A percentile compares a stretch with the other conserved stretches of the same genome.
These are phyloP conservation scores for Anodontia alba DNA, from an alignment of 2,888 invertebrate genomes.

Conservation along the genomic window DNA sequence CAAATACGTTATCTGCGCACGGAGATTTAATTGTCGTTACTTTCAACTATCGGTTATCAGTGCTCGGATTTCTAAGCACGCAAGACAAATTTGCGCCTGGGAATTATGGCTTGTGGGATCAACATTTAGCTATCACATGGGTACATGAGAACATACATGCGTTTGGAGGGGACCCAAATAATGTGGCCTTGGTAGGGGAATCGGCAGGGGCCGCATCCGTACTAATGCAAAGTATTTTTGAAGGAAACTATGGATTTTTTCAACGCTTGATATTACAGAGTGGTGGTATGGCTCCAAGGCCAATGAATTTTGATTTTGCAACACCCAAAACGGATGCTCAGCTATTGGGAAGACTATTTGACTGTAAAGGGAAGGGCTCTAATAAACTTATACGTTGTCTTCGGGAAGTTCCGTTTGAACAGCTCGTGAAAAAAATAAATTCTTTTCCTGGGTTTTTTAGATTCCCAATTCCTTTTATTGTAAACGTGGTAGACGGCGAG, in stretches of 20 bases:
- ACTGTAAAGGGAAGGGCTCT: neutral
- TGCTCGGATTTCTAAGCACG: neutral
- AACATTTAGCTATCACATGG: slow-evolving; percentile 1
- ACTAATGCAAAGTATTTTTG: neutral
- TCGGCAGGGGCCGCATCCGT: neutral
- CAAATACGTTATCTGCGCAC: neutral
- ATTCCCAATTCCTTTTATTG: slow-evolving; percentile 89
- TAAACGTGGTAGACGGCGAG: slow-evolving; percentile 90
- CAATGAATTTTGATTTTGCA: neutral
- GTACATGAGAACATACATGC: neutral
- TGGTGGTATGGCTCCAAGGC: neutral
- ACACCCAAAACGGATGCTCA: neutral
- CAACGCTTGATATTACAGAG: neutral
- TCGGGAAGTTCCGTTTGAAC: slow-evolving; percentile 25
- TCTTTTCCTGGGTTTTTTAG: slow-evolving; percentile 14
- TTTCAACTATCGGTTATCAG: neutral
- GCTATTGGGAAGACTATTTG: neutral
- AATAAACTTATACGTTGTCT: slow-evolving; percentile 47
- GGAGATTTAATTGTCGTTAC: slow-evolving; percentile 4
- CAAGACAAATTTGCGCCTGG: neutral
- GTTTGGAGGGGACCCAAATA: slow-evolving; percentile 8
- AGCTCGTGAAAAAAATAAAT: slow-evolving; percentile 37
- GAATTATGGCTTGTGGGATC: neutral
- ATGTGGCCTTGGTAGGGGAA: neutral
- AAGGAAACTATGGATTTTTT: neutral